phyloP scores from a whole-genome alignment of 1,140 invertebrate genomes.

The Meloidogyne chitwoodi region DNA sequence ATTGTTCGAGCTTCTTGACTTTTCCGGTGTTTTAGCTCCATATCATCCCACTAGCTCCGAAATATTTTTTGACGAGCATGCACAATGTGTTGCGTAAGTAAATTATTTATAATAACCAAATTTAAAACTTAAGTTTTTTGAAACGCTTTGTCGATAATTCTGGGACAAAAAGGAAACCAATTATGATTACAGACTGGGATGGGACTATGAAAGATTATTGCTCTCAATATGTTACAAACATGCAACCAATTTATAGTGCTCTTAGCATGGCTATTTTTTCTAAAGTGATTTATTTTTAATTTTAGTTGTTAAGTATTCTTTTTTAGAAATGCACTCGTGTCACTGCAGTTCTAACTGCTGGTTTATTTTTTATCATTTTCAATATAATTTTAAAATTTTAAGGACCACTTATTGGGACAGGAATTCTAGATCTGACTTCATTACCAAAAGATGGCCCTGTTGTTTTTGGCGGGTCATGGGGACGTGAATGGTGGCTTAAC shows the following conservation, averaged over 20 bases:
- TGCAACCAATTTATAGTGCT: slow-evolving; percentile 59
- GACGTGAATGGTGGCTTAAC: slow-evolving; percentile 56
- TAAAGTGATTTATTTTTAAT: not conserved
- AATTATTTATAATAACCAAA: not conserved
- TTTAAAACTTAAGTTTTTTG: slow-evolving; percentile 39
- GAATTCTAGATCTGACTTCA: slow-evolving; percentile 58
- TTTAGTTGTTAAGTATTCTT: not conserved
- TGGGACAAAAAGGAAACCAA: slow-evolving; percentile 38
- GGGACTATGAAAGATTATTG: slow-evolving; percentile 60
- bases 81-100: slow-evolving; percentile 25
- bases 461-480: slow-evolving; percentile 59
- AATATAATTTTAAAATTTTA: not conserved
- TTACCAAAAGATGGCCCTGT: slow-evolving; percentile 57
- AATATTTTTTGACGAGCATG: slow-evolving; percentile 34
- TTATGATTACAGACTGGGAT: slow-evolving; percentile 59
- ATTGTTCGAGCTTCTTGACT: slow-evolving; percentile 25
- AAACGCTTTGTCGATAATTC: slow-evolving; percentile 21
- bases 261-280: slow-evolving; percentile 52
- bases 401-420: slow-evolving; percentile 42
- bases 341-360: slow-evolving; percentile 55
- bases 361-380: slow-evolving; percentile 28
- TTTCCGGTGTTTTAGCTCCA: slow-evolving; percentile 25
- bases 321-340: slow-evolving; percentile 41
- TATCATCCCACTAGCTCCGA: slow-evolving; percentile 42
- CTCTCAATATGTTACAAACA: slow-evolving; percentile 57